Conservation (phyloP, 2,113 vertebrate genomes). For the Heterocephalus glaber region DNA sequence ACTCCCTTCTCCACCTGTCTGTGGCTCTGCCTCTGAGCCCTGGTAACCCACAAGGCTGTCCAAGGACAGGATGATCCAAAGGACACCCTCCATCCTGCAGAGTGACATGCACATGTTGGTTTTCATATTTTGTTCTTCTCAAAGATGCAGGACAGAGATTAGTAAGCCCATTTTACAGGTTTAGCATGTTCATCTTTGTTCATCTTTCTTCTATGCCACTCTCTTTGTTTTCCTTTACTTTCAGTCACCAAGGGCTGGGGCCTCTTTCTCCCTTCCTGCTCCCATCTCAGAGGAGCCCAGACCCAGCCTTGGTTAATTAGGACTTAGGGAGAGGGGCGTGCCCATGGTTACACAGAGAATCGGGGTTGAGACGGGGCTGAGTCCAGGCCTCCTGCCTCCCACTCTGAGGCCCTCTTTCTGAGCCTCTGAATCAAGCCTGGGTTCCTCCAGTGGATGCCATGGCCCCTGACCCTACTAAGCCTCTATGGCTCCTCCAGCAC, state of each 20-base stretch:
- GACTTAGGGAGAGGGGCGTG: not conserved
- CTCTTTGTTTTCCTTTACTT: not conserved
- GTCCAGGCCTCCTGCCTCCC: not conserved
- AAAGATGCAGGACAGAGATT: not conserved
- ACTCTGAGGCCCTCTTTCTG: not conserved
- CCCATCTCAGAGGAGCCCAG: not conserved
- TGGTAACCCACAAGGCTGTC: no score
- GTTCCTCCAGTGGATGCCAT: not conserved
- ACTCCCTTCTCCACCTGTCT: not conserved
- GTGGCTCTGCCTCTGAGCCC: not conserved
- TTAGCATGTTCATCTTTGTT: not conserved
- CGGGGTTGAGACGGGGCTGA: not conserved
- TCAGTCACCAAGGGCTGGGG: not conserved
- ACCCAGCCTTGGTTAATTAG: not conserved
- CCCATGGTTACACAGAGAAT: not conserved
- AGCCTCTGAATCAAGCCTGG: not conserved
- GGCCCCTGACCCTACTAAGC: conserved; percentile 43
- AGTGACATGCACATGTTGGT: rapidly evolving
- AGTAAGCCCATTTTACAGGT: not conserved
- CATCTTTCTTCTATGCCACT: not conserved
- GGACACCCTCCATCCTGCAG: not conserved
- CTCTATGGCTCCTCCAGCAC: not conserved
- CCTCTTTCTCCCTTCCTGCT: not conserved
- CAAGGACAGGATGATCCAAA: not conserved
- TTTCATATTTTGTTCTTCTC: not conserved